Base-by-base conservation (phyloP, 2,888 invertebrate species). In the Synanthedon formicaeformis region DNA sequence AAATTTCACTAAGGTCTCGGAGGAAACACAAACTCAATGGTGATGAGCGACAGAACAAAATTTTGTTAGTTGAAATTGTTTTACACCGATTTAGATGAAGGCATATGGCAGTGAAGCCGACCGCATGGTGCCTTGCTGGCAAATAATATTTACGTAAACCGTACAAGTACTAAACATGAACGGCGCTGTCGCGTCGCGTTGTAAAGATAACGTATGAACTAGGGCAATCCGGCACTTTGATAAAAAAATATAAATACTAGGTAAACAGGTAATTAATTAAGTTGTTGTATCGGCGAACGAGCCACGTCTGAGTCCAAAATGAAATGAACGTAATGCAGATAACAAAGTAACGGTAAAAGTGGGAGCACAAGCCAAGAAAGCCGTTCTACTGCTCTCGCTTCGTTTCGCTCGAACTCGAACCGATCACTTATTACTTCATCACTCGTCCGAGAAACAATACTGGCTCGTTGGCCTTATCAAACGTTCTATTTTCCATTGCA, bases 61-160 rank as follows among this genome's bases (percentile, higher is more conserved):
- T 14, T 45, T 3, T 4, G 5, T 45, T 5, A 4, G 41, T 13
- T 16, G 13, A n/a, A 8, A 45, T 49, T 11, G 12, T 51, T 60
- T 54, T 59, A 71, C 62, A 55, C 54, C 59, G 54, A 61, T 62
- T 69, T 67, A 63, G 71, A 64, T 71, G 61, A 60, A 58, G 69
- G 75, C 86, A 86, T 86, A 86, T 84, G 86, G 83, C 55, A 67
- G 64, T 68, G 60, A 62, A 61, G 67, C 61, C 73, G 68, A 82
- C 84, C 86, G 79, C 86, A 86, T 86, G 86, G 84, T 85, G 86
- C 86, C 79, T 79, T 70, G 84, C 70, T 86, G 86, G 86, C 86
- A 87, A 66, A 62, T 56, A 60, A 52, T 50, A 82, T 85, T 84
- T 83, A 83, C 80, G 73, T 16, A 18, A 49, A 49, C 12, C 63